phyloP scores from a whole-genome alignment of 1,140 invertebrate genomes.

The Procambarus clarkii region DNA sequence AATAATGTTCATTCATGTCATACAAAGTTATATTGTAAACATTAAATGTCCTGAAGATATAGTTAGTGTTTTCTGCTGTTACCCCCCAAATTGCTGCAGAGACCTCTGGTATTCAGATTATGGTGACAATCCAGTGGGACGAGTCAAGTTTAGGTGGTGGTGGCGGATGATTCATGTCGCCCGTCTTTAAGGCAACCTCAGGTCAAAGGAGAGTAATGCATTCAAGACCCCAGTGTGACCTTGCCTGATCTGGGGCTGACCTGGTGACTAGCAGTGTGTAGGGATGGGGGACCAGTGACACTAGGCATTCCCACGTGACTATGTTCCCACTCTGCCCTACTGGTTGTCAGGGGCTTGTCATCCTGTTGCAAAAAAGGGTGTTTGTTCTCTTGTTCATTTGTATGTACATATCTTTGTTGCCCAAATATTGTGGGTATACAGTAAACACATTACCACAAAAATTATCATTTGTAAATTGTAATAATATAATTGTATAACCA shows the following conservation, averaged over 20 bases:
- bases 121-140: neutral
- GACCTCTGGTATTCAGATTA: constrained; percentile 27
- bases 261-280: constrained; percentile 14
- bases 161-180: constrained; percentile 11
- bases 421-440: constrained; percentile 66
- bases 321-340: constrained; percentile 12
- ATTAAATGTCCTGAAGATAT: constrained; percentile 28
- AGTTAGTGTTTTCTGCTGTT: constrained; percentile 21
- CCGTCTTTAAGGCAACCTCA: constrained; percentile 28
- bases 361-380: constrained; percentile 48
- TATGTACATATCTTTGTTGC: constrained; percentile 72
- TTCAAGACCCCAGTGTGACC: constrained; percentile 9
- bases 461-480: constrained; percentile 73
- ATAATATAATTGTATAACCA: constrained; percentile 72
- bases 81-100: constrained; percentile 21
- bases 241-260: constrained; percentile 13
- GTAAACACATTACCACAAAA: constrained; percentile 70
- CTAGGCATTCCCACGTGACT: neutral
- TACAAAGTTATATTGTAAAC: constrained; percentile 44
- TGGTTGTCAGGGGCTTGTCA: constrained; percentile 29
- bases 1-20: constrained; percentile 60
- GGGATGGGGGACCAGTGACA: neutral
- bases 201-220: constrained; percentile 31
- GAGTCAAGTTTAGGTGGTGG: constrained; percentile 25
- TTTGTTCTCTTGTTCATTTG: constrained; percentile 66